These are phyloP conservation scores for Pseudomyrmex pallidus DNA, from an alignment of 1,140 invertebrate genomes.

Conservation along the genomic window DNA sequence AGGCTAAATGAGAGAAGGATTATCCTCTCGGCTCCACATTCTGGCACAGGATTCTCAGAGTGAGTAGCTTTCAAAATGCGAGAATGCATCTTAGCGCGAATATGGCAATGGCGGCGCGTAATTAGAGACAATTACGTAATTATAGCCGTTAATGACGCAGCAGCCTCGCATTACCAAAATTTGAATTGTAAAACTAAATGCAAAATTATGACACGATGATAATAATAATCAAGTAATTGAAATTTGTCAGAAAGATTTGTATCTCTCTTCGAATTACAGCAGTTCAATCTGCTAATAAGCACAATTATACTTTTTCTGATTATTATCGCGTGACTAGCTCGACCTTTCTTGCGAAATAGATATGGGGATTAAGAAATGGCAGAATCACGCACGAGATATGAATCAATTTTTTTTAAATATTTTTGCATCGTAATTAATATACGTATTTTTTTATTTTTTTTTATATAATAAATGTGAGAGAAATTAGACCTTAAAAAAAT, in stretches of 20 bases:
- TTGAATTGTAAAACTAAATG: too few species aligned
- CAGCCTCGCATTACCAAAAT: too few species aligned
- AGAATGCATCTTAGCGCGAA: too few species aligned
- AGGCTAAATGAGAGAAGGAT: slow-evolving; percentile 9
- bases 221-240: background rate
- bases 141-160: too few species aligned
- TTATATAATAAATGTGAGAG: background rate
- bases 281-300: background rate
- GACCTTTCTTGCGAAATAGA: background rate
- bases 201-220: background rate
- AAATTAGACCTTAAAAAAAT: background rate
- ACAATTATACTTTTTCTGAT: background rate
- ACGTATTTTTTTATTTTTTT: too few species aligned
- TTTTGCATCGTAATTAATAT: background rate
- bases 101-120: too few species aligned
- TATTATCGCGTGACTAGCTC: background rate
- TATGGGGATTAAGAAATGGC: background rate
- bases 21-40: background rate
- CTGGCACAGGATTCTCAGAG: background rate
- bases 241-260: background rate
- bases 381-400: background rate
- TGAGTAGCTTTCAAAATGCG: too few species aligned
- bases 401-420: background rate
- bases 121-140: too few species aligned
- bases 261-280: too few species aligned